These are phyloP conservation scores for Phyllostomus discolor DNA, from an alignment of 2,113 vertebrate genomes.

Conservation along the genomic window DNA sequence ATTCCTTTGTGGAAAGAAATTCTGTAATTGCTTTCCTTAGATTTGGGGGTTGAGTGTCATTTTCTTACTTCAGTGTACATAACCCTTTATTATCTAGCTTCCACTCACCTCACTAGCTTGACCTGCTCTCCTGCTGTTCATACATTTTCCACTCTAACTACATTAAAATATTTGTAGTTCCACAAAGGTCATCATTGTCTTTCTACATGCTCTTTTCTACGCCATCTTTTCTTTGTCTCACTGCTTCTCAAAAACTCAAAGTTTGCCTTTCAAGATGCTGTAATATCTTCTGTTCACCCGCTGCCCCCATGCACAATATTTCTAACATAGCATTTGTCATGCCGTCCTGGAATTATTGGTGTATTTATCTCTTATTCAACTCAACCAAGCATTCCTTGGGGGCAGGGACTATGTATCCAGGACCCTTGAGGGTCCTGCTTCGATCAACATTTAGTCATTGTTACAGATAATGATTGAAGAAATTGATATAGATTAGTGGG, in stretches of 20 bases:
- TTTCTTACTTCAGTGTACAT: background rate
- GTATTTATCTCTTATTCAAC: background rate
- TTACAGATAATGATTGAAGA: background rate
- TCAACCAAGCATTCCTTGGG: background rate
- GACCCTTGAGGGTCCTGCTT: background rate
- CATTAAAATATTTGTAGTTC: background rate
- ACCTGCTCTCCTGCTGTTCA: background rate
- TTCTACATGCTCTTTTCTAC: background rate
- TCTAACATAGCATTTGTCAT: background rate
- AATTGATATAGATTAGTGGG: background rate
- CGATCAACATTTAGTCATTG: background rate
- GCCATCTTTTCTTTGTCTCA: background rate
- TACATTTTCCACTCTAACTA: background rate
- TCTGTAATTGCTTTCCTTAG: background rate
- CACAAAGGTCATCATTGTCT: background rate
- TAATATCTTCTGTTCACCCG: background rate
- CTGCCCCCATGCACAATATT: background rate
- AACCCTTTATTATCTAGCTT: background rate
- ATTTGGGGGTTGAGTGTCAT: background rate
- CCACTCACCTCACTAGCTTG: background rate
- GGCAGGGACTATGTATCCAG: background rate
- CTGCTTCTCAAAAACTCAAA: background rate
- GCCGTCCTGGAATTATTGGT: background rate
- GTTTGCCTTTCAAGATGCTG: background rate
- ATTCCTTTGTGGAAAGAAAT: background rate